phyloP scores from a whole-genome alignment of 2,888 invertebrate species.

The Gastracanthus pulcherrimus region DNA sequence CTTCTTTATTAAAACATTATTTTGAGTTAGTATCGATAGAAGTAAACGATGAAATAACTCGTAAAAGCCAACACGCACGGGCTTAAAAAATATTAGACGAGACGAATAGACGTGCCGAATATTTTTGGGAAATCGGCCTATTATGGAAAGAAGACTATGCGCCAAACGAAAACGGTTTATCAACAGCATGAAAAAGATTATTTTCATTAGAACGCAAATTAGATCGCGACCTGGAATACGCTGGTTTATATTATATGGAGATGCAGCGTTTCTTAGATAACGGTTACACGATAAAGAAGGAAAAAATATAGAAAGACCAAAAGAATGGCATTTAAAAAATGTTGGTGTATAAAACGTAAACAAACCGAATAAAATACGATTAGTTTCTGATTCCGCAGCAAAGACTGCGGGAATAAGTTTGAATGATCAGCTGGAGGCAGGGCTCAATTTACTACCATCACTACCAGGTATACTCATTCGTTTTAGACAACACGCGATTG shows the following conservation, averaged over 20 bases:
- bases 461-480: background rate
- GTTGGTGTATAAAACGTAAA: background rate
- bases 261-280: constrained; percentile 7
- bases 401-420: background rate
- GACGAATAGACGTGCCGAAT: background rate
- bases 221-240: background rate
- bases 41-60: background rate
- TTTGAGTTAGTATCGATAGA: background rate
- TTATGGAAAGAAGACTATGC: background rate
- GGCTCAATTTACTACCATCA: background rate
- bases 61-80: background rate
- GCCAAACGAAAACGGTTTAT: background rate
- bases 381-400: background rate
- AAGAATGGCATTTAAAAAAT: background rate
- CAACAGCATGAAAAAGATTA: background rate
- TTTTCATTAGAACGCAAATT: background rate
- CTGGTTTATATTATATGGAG: background rate
- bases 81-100: background rate
- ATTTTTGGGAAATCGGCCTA: constrained; percentile 1
- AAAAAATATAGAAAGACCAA: background rate
- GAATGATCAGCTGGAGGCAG: background rate
- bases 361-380: background rate
- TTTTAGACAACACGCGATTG: background rate
- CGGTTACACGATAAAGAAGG: too few relatives aligned
- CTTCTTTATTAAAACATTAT: too few relatives aligned